Percentiles rank a stretch among this genome's conserved stretches.
phyloP scores from a whole-genome alignment of 2,113 vertebrate species.

The Riparia riparia region DNA sequence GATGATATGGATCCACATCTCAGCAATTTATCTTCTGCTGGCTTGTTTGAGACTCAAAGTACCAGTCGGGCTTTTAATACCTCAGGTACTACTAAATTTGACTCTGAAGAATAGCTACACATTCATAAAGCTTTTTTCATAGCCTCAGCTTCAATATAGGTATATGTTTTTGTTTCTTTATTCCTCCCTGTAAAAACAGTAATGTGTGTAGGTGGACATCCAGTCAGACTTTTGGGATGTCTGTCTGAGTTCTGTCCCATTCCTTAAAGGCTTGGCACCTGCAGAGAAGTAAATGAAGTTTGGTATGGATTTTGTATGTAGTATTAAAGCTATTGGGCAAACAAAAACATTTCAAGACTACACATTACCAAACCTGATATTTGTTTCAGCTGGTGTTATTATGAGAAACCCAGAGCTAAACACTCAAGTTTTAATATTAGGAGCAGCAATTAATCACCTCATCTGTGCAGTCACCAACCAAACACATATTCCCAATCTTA shows the following conservation, averaged over 20 bases:
- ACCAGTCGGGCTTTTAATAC: slow-evolving; percentile 24
- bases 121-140: background rate
- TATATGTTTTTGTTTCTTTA: background rate
- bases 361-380: background rate
- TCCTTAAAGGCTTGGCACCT: background rate
- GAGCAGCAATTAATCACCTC: background rate
- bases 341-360: background rate
- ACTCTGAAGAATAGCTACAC: background rate
- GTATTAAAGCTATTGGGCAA: background rate
- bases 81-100: slow-evolving; percentile 1
- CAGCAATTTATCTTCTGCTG: slow-evolving; percentile 21
- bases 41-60: background rate
- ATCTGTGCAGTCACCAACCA: background rate
- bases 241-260: background rate
- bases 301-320: background rate
- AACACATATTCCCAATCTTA: background rate
- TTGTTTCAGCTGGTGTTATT: background rate
- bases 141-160: background rate
- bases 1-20: slow-evolving; percentile 1
- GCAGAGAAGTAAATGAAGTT: background rate
- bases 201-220: background rate
- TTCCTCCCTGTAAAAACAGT: background rate
- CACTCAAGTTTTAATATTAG: background rate
- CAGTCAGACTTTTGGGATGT: background rate
- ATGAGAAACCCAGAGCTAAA: background rate